Evolutionary conservation across 2,888 invertebrate genomes (phyloP).

Genomic region (Drosophila acutilabella): DNA sequence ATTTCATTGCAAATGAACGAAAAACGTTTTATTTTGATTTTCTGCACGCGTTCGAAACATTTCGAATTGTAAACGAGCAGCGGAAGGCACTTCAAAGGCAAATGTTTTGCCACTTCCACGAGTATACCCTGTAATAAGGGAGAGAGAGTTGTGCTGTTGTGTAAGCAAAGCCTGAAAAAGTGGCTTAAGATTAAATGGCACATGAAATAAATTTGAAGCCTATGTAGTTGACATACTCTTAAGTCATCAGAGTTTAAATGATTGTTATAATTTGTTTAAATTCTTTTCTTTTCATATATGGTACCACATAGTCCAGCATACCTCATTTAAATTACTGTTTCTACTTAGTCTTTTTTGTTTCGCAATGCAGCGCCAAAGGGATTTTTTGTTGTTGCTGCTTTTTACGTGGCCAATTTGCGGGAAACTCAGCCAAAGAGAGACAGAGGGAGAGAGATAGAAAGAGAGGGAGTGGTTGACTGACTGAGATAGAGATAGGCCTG

Average conservation of each 20-base stretch:
- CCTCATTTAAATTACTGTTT: not conserved
- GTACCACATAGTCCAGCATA: not conserved
- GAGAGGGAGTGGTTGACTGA: not conserved
- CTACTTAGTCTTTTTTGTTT: slow-evolving; percentile 54
- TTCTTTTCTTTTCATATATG: not conserved
- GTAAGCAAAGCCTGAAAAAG: not conserved
- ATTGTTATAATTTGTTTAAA: too few relatives aligned
- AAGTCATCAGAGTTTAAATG: too few relatives aligned
- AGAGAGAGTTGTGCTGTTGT: not conserved
- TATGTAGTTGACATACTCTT: too few relatives aligned
- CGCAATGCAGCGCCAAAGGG: slow-evolving; percentile 35
- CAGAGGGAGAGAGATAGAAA: not conserved
- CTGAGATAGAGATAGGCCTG: slow-evolving; percentile 8
- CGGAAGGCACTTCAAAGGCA: slow-evolving; percentile 62
- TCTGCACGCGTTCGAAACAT: slow-evolving; percentile 68
- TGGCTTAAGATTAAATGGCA: too few relatives aligned
- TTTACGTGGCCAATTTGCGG: slow-evolving; percentile 65
- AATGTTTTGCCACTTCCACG: slow-evolving; percentile 49
- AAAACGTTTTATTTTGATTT: slow-evolving; percentile 80
- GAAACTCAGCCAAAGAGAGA: slow-evolving; percentile 5
- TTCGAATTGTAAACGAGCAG: slow-evolving; percentile 9
- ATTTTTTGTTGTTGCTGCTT: slow-evolving; percentile 21
- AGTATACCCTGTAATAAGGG: slow-evolving; percentile 11
- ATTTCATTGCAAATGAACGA: slow-evolving; percentile 80
- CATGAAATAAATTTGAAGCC: too few relatives aligned